Conservation (phyloP, 1,140 invertebrate species). For the Zophobas morio region DNA sequence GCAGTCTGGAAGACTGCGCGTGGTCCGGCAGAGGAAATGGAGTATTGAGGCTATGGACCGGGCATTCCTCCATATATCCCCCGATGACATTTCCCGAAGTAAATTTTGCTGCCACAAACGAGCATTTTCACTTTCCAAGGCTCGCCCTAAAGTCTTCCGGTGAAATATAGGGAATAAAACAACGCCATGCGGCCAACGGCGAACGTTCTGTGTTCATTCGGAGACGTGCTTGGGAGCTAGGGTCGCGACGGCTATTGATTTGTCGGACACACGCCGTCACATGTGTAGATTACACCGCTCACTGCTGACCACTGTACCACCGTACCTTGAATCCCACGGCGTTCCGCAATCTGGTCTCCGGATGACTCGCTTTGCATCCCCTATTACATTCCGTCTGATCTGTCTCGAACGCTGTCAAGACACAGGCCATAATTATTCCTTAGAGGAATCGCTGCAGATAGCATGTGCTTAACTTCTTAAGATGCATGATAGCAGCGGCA, state of each 20-base stretch:
- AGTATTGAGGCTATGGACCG: conserved; percentile 33
- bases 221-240: conserved; percentile 46
- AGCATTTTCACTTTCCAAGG: conserved; percentile 58
- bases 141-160: conserved; percentile 47
- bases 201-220: conserved; percentile 39
- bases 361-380: conserved; percentile 31
- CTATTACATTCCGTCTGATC: conserved; percentile 13
- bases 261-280: conserved; percentile 60
- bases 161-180: conserved; percentile 60
- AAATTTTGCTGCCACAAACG: conserved; percentile 48
- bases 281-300: conserved; percentile 59
- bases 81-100: conserved; percentile 44
- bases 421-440: too few relatives aligned
- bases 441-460: too few relatives aligned
- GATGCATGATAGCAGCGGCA: too few relatives aligned
- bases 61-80: conserved; percentile 32
- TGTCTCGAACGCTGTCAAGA: too few relatives aligned
- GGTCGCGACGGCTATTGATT: conserved; percentile 60
- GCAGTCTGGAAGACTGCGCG: conserved; percentile 14
- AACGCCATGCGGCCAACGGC: conserved; percentile 55
- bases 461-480: too few relatives aligned
- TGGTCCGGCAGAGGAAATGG: conserved; percentile 27
- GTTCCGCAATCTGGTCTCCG: conserved; percentile 48
- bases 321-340: conserved; percentile 37
- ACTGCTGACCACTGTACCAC: conserved; percentile 52